Evolutionary conservation across 2,797 vertebrate species (phyloP).

Genomic region (Anguilla obscura): DNA sequence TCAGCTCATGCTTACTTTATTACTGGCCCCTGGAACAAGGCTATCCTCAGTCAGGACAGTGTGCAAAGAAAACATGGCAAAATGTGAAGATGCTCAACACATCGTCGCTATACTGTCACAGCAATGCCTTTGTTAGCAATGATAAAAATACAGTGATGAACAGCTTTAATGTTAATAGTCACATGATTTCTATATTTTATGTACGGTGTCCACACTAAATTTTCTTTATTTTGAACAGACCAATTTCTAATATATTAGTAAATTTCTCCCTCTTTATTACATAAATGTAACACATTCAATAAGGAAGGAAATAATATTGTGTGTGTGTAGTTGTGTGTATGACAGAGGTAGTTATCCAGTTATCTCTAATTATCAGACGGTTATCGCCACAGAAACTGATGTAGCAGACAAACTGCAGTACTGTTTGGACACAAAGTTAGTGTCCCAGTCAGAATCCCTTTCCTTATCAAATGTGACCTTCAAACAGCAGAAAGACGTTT

Average conservation of each 20-base stretch:
- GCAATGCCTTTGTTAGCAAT: constrained; percentile 34
- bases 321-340: background rate
- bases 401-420: background rate
- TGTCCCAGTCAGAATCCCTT: background rate
- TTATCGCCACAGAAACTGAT: background rate
- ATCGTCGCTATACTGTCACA: background rate
- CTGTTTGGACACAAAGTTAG: background rate
- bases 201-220: background rate
- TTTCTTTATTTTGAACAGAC: background rate
- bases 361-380: background rate
- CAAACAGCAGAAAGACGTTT: background rate
- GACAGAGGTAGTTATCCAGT: background rate
- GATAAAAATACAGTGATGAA: constrained; percentile 36
- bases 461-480: background rate
- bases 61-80: background rate
- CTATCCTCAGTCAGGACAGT: background rate
- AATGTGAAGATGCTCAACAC: background rate
- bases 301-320: background rate
- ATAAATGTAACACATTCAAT: background rate
- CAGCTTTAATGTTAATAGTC: background rate
- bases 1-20: background rate
- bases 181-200: background rate
- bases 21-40: background rate
- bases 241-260: background rate
- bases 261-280: background rate